Conservation (phyloP, 1,140 invertebrate genomes). For the Portunus trituberculatus region DNA sequence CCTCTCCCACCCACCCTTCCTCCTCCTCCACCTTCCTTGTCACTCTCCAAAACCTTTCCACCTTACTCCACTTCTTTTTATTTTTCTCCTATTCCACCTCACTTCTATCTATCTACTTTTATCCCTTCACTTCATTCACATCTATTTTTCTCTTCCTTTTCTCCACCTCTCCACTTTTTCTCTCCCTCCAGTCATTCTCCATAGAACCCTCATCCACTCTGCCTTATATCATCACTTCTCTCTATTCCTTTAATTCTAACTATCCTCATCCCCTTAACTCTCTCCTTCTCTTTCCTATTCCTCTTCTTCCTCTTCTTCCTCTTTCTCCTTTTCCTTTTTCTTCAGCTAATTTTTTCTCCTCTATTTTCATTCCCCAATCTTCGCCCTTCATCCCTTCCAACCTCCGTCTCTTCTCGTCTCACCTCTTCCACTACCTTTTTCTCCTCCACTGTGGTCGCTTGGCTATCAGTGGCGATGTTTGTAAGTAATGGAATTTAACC, state of each 20-base stretch:
- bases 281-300: not conserved
- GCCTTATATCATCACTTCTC: not conserved
- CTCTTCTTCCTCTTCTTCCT: not conserved
- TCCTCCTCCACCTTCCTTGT: not conserved
- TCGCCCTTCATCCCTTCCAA: not conserved
- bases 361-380: not conserved
- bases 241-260: too few species aligned
- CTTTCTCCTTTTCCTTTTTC: not conserved
- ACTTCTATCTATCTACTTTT: not conserved
- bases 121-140: not conserved
- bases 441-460: not conserved
- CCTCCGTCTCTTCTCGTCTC: not conserved
- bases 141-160: not conserved
- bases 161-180: not conserved
- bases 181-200: not conserved
- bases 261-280: not conserved
- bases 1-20: not conserved
- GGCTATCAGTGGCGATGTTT: not conserved
- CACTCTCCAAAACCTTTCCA: too few species aligned
- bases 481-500: not conserved
- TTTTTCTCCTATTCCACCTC: too few species aligned
- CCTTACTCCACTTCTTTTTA: not conserved
- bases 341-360: not conserved
- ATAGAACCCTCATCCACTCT: not conserved
- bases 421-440: not conserved